Conservation (phyloP, 2,113 vertebrate genomes). For the Arothron firmamentum region DNA sequence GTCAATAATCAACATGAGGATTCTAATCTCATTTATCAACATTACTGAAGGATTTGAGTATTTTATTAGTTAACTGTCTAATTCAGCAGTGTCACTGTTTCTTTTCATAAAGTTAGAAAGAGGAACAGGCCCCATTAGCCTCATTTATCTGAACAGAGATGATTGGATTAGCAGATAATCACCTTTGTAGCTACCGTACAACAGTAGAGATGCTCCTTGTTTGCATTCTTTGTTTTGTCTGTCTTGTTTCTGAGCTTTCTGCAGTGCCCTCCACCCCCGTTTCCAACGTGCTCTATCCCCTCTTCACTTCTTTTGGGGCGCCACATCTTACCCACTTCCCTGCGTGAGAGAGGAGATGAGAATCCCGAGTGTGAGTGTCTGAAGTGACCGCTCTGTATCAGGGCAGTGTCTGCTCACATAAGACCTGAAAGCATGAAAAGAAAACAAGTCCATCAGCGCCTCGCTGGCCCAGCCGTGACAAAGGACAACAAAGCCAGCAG, state of each 20-base stretch:
- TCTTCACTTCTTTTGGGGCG: constrained; percentile 4
- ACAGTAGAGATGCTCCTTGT: constrained; percentile 23
- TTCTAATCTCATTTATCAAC: too few relatives aligned
- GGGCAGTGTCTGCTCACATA: constrained; percentile 10
- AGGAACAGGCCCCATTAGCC: not conserved
- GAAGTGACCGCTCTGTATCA: constrained; percentile 8
- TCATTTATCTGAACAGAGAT: constrained; percentile 13
- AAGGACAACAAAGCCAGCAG: constrained; percentile 48
- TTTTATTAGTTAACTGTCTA: too few relatives aligned
- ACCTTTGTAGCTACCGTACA: constrained; percentile 11
- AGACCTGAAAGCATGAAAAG: not conserved
- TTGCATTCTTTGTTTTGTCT: constrained; percentile 43
- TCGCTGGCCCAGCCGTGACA: constrained; percentile 37
- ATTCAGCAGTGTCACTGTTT: not conserved
- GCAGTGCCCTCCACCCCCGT: constrained; percentile 6
- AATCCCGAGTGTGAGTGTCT: constrained; percentile 28
- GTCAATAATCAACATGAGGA: too few relatives aligned
- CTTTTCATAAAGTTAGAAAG: not conserved
- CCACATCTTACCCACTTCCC: constrained; percentile 6
- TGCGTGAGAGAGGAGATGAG: constrained; percentile 7
- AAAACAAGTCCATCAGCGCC: constrained; percentile 5
- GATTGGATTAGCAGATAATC: constrained; percentile 43
- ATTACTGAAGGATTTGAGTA: too few relatives aligned
- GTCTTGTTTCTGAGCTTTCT: constrained; percentile 12
- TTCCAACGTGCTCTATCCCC: constrained; percentile 7